These are phyloP conservation scores for Bolinopsis microptera DNA, from an alignment of 37 sponge, comb jelly and placozoan species.

Conservation along the genomic window DNA sequence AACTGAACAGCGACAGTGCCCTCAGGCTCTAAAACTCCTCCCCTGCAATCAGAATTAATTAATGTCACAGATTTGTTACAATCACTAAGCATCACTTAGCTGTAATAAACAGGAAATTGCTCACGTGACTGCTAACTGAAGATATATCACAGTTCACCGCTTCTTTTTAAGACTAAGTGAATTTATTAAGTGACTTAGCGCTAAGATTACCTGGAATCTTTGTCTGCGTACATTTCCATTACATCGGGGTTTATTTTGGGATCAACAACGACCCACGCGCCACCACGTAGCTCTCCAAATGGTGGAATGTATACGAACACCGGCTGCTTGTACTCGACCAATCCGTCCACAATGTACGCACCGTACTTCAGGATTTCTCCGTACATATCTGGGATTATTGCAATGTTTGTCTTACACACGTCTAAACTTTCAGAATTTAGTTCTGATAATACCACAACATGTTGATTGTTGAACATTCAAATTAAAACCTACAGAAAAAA, in stretches of 20 bases:
- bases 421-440: too few species aligned
- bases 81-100: too few species aligned
- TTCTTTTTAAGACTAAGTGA: too few species aligned
- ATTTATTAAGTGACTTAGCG: too few species aligned
- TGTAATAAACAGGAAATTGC: too few species aligned
- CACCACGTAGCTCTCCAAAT: slow-evolving; percentile 94
- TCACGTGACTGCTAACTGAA: too few species aligned
- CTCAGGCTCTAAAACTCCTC: slow-evolving; percentile 95
- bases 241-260: slow-evolving; percentile 91
- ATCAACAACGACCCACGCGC: slow-evolving; percentile 99
- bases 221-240: slow-evolving; percentile 99
- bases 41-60: slow-evolving; percentile 67
- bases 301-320: slow-evolving; percentile 94
- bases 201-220: slow-evolving; percentile 54
- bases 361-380: slow-evolving; percentile 96
- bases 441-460: too few species aligned
- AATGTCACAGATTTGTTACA: too few species aligned
- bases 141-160: too few species aligned
- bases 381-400: slow-evolving; percentile 86
- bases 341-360: slow-evolving; percentile 92
- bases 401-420: too few species aligned
- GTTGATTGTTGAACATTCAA: not conserved
- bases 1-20: slow-evolving; percentile 94
- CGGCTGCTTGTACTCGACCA: slow-evolving; percentile 83
- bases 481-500: not conserved